Percentiles rank a stretch among this genome's conserved stretches.
These are phyloP conservation scores for Caenorhabditis sulstoni DNA, from an alignment of 2,888 invertebrate species.

Conservation along the genomic window DNA sequence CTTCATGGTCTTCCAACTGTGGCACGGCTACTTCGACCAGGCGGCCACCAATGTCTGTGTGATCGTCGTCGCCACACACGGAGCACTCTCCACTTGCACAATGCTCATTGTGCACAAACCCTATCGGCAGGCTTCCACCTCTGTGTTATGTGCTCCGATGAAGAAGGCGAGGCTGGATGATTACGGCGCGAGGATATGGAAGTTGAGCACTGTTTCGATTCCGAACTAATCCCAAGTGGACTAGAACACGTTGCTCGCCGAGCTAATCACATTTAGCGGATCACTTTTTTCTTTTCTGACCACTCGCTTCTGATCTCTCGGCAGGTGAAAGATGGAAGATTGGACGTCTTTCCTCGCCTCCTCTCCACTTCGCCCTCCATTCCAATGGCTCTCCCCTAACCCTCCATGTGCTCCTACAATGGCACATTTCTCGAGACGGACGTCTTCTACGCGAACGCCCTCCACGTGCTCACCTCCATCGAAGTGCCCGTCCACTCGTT, in stretches of 20 bases:
- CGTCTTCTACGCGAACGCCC: conserved; percentile 11
- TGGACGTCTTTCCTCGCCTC: no score
- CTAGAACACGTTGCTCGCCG: no score
- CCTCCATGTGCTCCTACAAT: conserved; percentile 27
- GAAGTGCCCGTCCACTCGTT: conserved; percentile 33
- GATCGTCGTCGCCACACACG: no score
- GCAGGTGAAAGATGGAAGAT: not conserved
- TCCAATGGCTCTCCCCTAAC: not conserved
- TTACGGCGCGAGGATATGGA: no score
- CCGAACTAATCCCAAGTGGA: no score
- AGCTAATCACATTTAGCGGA: not conserved
- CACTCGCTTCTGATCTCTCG: not conserved
- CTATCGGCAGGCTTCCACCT: conserved; percentile 35
- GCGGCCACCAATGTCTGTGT: no score
- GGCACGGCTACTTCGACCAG: not conserved
- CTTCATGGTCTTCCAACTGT: not conserved
- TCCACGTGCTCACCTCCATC: conserved; percentile 33
- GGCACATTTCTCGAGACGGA: conserved; percentile 28
- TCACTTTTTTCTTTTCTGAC: not conserved
- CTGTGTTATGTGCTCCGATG: no score
- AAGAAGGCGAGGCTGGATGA: no score
- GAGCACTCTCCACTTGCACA: not conserved
- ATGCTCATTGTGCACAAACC: conserved; percentile 42
- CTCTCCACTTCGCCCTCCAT: not conserved
- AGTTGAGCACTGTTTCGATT: not conserved